These are phyloP conservation scores for Hippocampus kuda DNA, from an alignment of 2,797 vertebrate genomes.

Conservation along the genomic window DNA sequence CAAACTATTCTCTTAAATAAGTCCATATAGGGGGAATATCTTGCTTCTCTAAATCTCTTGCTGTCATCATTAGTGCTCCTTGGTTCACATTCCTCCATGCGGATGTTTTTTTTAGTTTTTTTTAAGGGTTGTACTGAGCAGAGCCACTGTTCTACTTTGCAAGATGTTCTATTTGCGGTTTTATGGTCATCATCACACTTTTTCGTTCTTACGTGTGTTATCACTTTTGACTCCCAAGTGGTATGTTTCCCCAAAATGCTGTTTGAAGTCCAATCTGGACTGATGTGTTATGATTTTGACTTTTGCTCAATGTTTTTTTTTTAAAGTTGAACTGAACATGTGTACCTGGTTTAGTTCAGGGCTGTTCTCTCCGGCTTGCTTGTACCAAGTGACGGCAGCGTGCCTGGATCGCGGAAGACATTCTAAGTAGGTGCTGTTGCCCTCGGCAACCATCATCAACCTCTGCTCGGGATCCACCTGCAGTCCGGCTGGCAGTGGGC, in stretches of 20 bases:
- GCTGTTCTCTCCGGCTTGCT: constrained; percentile 69
- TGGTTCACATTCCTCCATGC: too few relatives aligned
- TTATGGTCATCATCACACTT: background rate
- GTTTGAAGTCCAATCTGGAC: background rate
- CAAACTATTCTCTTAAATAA: too few relatives aligned
- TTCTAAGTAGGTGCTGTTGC: constrained; percentile 76
- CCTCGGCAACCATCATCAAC: constrained; percentile 70
- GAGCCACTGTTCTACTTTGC: too few relatives aligned
- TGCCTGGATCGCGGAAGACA: constrained; percentile 73
- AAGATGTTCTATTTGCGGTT: background rate
- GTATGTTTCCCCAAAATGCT: background rate
- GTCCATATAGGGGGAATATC: too few relatives aligned
- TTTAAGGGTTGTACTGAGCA: too few relatives aligned
- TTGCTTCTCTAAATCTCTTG: too few relatives aligned
- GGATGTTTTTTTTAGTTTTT: too few relatives aligned
- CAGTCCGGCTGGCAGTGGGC: constrained; percentile 55
- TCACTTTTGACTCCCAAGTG: background rate
- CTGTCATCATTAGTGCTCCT: too few relatives aligned
- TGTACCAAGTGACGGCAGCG: constrained; percentile 71
- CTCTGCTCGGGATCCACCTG: constrained; percentile 72
- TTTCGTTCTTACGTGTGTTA: background rate
- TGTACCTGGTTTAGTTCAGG: constrained; percentile 68
- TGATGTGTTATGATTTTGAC: background rate
- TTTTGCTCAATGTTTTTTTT: background rate
- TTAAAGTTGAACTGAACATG: background rate